phyloP scores from a whole-genome alignment of 2,113 vertebrate species.

The Phaethornis superciliosus region DNA sequence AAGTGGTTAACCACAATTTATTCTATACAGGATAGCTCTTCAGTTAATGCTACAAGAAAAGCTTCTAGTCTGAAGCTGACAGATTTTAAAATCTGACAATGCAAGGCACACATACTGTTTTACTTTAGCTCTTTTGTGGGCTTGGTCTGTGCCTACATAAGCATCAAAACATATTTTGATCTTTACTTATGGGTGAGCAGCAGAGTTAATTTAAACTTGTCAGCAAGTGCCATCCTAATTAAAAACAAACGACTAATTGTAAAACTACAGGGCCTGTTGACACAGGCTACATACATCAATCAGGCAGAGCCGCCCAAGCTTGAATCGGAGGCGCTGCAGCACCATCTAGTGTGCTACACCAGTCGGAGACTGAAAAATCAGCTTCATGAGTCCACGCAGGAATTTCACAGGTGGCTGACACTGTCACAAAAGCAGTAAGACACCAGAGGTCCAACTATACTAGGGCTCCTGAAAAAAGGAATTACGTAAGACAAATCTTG shows the following conservation, averaged over 20 bases:
- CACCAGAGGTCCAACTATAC: neutral
- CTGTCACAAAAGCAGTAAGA: neutral
- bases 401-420: neutral
- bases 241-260: conserved; percentile 47
- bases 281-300: neutral
- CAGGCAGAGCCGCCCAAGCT: neutral
- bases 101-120: neutral
- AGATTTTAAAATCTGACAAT: neutral
- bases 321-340: conserved; percentile 25
- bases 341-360: conserved; percentile 55
- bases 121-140: neutral
- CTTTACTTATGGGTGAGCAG: conserved; percentile 14
- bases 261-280: neutral
- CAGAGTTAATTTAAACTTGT: conserved; percentile 27
- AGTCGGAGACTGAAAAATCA: neutral
- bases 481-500: neutral
- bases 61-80: neutral
- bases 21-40: neutral
- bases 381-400: neutral
- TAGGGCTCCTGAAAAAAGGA: neutral
- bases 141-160: conserved; percentile 3
- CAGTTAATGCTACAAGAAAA: neutral
- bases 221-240: conserved; percentile 35
- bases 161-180: conserved; percentile 22
- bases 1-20: neutral